These are phyloP conservation scores for Homarus gammarus DNA, from an alignment of 2,888 invertebrate genomes.

Conservation along the genomic window DNA sequence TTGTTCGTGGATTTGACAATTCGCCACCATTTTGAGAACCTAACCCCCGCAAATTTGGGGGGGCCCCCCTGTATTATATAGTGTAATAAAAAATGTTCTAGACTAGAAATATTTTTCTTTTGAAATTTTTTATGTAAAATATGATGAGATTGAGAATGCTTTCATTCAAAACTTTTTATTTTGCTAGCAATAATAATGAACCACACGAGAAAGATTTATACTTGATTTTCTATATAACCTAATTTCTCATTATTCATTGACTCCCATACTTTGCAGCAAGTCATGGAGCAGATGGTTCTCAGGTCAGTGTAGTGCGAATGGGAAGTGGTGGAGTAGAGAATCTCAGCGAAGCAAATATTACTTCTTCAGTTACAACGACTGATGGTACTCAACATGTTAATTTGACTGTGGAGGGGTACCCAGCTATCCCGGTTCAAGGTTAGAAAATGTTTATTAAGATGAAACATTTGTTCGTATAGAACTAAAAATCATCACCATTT, in stretches of 20 bases:
- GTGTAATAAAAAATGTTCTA: too few species aligned
- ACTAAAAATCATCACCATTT: background rate
- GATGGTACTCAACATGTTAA: constrained; percentile 60
- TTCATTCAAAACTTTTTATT: too few species aligned
- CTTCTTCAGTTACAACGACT: constrained; percentile 24
- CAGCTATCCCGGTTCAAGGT: constrained; percentile 65
- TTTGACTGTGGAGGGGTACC: constrained; percentile 62
- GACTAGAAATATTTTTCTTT: too few species aligned
- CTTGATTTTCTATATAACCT: too few species aligned
- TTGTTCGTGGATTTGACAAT: too few species aligned
- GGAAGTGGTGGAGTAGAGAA: constrained; percentile 56
- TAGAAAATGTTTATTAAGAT: background rate
- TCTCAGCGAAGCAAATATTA: constrained; percentile 36
- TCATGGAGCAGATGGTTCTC: constrained; percentile 71
- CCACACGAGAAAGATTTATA: too few species aligned
- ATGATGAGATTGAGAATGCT: too few species aligned
- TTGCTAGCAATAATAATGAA: background rate
- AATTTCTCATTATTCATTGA: background rate
- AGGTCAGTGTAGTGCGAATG: constrained; percentile 74
- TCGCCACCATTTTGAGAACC: too few species aligned
- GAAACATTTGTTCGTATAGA: background rate
- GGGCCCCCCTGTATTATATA: too few species aligned
- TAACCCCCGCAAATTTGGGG: too few species aligned
- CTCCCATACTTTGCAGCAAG: constrained; percentile 43
- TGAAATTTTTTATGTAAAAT: too few species aligned